These are phyloP conservation scores for Lasioglossum malachurum DNA, from an alignment of 2,888 invertebrate species.

Conservation along the genomic window DNA sequence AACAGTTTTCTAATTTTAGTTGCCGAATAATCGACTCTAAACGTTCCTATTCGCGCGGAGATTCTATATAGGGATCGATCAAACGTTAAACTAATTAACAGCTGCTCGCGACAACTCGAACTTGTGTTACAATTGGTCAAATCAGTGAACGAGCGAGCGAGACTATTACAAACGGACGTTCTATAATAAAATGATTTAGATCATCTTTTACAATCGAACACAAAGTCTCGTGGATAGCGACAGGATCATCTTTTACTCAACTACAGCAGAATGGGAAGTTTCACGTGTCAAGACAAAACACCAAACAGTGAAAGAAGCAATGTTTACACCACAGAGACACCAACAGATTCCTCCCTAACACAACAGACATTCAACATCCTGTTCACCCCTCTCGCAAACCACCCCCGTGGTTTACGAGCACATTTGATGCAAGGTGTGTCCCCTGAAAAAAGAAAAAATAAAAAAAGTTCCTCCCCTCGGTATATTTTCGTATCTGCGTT, in stretches of 20 bases:
- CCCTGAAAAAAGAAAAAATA: neutral
- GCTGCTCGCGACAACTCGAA: neutral
- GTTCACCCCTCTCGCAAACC: neutral
- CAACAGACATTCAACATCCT: slow-evolving; percentile 1
- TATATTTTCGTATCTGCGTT: slow-evolving; percentile 44
- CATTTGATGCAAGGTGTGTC: slow-evolving; percentile 11
- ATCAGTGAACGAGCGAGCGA: neutral
- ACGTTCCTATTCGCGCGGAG: neutral
- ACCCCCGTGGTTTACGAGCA: neutral
- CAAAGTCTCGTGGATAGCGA: neutral
- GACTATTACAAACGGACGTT: neutral
- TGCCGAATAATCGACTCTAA: neutral
- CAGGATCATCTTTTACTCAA: neutral
- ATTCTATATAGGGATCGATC: neutral
- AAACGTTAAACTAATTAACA: neutral
- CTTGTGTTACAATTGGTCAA: neutral
- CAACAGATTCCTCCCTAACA: neutral
- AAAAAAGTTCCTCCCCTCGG: slow-evolving; percentile 15
- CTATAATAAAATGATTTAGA: neutral
- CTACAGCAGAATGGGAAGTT: neutral
- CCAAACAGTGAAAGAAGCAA: neutral
- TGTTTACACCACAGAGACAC: neutral
- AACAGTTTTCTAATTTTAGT: neutral
- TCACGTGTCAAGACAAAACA: neutral
- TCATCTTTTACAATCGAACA: neutral